phyloP scores from a whole-genome alignment of 2,797 vertebrate genomes.

The Holocentrus rufus region DNA sequence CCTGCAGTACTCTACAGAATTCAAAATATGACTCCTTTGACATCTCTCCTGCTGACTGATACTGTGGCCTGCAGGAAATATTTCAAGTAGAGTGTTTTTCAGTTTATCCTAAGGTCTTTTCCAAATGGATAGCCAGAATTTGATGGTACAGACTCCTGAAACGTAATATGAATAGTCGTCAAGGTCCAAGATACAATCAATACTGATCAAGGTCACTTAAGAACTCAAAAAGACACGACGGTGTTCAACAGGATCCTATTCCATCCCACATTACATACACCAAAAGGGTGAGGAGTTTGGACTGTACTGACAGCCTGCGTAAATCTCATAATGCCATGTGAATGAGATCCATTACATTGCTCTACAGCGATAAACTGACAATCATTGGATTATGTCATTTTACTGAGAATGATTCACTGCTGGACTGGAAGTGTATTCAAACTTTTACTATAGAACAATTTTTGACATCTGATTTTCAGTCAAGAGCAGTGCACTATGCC shows the following conservation, averaged over 20 bases:
- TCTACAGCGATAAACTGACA: neutral
- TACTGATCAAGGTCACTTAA: neutral
- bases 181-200: neutral
- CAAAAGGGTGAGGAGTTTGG: neutral
- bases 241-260: neutral
- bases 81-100: neutral
- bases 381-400: slow-evolving; percentile 19
- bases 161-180: neutral
- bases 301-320: neutral
- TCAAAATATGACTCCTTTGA: slow-evolving; percentile 8
- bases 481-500: neutral
- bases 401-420: slow-evolving; percentile 6
- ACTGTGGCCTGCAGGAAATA: slow-evolving; percentile 9
- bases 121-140: slow-evolving; percentile 21
- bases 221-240: neutral
- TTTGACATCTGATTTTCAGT: slow-evolving; percentile 17
- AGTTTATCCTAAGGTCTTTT: neutral
- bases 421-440: neutral
- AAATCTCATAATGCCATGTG: too few relatives aligned
- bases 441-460: slow-evolving; percentile 5
- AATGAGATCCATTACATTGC: neutral
- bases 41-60: neutral
- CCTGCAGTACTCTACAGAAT: neutral
- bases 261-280: neutral
- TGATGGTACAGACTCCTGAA: slow-evolving; percentile 1